Percentiles rank a stretch among this genome's conserved stretches.
Evolutionary conservation across 2,113 vertebrate genomes (phyloP).

Genomic region (Semnornis frantzii): DNA sequence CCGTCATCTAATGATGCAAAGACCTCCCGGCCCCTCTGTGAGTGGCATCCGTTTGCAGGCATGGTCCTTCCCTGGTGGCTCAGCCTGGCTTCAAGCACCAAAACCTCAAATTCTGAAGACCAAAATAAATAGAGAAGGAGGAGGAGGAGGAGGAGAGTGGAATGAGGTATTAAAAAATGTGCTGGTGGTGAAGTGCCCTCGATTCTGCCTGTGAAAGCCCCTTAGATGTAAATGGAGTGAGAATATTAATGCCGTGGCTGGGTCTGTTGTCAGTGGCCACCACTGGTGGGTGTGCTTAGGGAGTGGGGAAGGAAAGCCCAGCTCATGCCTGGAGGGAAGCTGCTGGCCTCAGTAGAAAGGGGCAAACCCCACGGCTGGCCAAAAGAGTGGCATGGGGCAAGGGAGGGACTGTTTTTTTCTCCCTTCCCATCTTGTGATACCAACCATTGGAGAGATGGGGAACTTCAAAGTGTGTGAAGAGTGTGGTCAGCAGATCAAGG

Average conservation of each 20-base stretch:
- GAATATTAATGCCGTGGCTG: conserved; percentile 39
- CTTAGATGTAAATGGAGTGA: conserved; percentile 45
- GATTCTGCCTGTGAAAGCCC: conserved; percentile 70
- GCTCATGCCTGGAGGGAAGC: neutral
- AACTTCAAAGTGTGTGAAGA: too few relatives aligned
- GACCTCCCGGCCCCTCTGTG: conserved; percentile 48
- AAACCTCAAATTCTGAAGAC: too few relatives aligned
- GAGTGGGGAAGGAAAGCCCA: neutral
- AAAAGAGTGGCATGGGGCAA: neutral
- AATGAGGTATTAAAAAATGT: neutral
- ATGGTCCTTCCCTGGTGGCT: conserved; percentile 62
- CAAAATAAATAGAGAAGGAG: too few relatives aligned
- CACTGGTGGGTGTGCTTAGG: neutral
- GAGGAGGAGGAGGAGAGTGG: neutral
- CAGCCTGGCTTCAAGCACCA: neutral
- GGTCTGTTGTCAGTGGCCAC: conserved; percentile 52
- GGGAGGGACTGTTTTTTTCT: neutral
- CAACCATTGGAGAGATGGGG: neutral
- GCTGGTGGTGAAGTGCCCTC: conserved; percentile 36
- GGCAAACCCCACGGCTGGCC: rapidly evolving
- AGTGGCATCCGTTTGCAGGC: conserved; percentile 69
- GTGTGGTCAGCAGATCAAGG: too few relatives aligned
- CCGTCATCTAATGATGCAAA: conserved; percentile 70
- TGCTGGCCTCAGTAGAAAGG: rapidly evolving
- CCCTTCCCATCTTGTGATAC: rapidly evolving